These are phyloP conservation scores for Meriones unguiculatus DNA, from an alignment of 2,113 vertebrate species.

Conservation along the genomic window DNA sequence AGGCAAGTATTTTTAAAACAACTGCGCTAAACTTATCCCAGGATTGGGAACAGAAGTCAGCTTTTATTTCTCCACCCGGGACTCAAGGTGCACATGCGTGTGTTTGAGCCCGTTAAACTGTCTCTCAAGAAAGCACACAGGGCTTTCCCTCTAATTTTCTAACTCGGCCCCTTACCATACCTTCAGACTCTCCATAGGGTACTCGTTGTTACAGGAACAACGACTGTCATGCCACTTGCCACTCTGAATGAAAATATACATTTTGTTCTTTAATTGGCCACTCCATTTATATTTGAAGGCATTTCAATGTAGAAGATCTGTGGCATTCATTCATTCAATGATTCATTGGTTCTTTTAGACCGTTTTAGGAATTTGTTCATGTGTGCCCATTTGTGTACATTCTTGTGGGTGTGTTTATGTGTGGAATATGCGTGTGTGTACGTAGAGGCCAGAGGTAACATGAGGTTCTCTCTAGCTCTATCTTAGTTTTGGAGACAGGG, in stretches of 20 bases:
- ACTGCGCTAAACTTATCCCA: background rate
- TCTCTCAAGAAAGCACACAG: background rate
- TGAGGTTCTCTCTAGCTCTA: background rate
- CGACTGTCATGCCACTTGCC: too few relatives aligned
- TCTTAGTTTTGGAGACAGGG: background rate
- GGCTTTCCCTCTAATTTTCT: background rate
- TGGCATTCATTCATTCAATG: background rate
- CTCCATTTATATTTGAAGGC: background rate
- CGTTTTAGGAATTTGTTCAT: background rate
- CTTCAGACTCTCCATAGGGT: too few relatives aligned
- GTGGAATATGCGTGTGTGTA: too few relatives aligned
- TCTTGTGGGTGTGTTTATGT: background rate
- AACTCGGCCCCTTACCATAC: background rate
- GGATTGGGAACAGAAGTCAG: background rate
- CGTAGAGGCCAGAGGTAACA: too few relatives aligned
- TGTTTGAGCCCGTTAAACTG: background rate
- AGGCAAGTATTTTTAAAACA: slow-evolving; percentile 36
- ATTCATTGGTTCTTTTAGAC: background rate
- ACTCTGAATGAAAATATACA: background rate
- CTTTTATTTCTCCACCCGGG: background rate
- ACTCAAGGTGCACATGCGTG: background rate
- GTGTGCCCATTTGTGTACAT: too few relatives aligned
- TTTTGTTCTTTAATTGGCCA: background rate
- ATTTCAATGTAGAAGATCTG: background rate
- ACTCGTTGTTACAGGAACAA: too few relatives aligned